Evolutionary conservation across 2,888 invertebrate species (phyloP), one percentile per base, ranked within the genome.

Genomic region (Heliconius erato): DNA sequence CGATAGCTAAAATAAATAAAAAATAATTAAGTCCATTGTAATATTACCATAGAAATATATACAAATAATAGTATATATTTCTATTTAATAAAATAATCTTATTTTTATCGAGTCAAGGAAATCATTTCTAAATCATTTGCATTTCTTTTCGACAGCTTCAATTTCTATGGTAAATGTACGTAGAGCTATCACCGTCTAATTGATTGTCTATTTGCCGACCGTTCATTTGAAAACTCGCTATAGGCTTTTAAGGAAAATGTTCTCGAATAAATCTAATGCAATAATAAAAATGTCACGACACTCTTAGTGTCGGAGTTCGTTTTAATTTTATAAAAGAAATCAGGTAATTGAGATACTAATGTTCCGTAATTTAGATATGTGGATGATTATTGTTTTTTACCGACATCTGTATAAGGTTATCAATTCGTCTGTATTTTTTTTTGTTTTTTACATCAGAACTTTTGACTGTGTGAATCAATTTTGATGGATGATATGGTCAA

Each of bases 161-260:
- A 68, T 68, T 76, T 11, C 80, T 69, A 69, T 68, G 54, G 67
- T 54, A 35, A 54, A 54, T 76, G 68, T 68, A 76, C 76, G 59
- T 9, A 69, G 68, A 59, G 74, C 80, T 49, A 68, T 80, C 67
- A 44, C 12, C 68, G 76, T 80, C 68, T 74, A 80, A 80, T 76
- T 80, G 74, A 80, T 76, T 54, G 74, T 54, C 68, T 76, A 59
- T 76, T 68, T 76, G 80, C 67, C 67, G 54, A 76, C 59, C 68
- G 12, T 76, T 26, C 80, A 80, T 80, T 54, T 76, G 67, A 49
- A 49, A 78, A 68, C 65, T 65, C 44, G 78, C 28, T 32, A 49
- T 67, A 78, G 65, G 65, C 65, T 78, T 19, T 67, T 68, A 49
- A 67, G 78, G 49, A 78, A 78, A 78, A 78, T 49, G 78, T 44